These are phyloP conservation scores for Hydrochoerus hydrochaeris DNA, from an alignment of 2,113 vertebrate species.

Conservation along the genomic window DNA sequence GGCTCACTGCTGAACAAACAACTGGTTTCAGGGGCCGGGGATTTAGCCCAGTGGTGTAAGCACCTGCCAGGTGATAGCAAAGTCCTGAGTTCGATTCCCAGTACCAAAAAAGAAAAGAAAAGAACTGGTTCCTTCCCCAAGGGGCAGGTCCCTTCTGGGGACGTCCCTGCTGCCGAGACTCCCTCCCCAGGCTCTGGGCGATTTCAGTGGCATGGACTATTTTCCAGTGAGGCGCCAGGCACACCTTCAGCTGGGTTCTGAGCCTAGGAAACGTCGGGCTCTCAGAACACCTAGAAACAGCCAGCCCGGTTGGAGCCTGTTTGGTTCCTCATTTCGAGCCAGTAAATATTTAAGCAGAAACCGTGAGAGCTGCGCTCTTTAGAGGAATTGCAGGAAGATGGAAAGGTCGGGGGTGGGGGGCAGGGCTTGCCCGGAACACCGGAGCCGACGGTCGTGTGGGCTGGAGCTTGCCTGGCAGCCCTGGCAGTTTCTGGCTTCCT, in stretches of 20 bases:
- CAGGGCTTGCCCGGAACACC: neutral
- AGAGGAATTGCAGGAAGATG: neutral
- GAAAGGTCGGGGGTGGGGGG: neutral
- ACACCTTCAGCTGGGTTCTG: neutral
- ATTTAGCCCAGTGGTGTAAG: no score
- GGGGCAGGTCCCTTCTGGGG: conserved; percentile 17
- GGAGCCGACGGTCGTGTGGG: accelerated
- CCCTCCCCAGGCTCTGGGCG: neutral
- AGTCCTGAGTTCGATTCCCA: no score
- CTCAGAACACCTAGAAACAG: neutral
- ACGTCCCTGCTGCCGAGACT: conserved; percentile 16
- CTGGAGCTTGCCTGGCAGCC: neutral
- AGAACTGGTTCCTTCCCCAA: neutral
- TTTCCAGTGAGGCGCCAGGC: neutral
- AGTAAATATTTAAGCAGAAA: neutral
- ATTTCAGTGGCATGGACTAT: conserved; percentile 44
- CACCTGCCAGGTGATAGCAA: no score
- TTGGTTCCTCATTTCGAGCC: neutral
- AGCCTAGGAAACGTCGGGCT: neutral
- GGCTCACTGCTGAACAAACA: conserved; percentile 30
- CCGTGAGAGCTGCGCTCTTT: neutral
- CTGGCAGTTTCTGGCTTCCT: neutral
- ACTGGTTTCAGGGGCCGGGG: neutral
- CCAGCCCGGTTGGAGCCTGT: neutral
- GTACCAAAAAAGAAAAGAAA: no score